Evolutionary conservation across 2,113 vertebrate genomes (phyloP).

Genomic region (Athene noctua): DNA sequence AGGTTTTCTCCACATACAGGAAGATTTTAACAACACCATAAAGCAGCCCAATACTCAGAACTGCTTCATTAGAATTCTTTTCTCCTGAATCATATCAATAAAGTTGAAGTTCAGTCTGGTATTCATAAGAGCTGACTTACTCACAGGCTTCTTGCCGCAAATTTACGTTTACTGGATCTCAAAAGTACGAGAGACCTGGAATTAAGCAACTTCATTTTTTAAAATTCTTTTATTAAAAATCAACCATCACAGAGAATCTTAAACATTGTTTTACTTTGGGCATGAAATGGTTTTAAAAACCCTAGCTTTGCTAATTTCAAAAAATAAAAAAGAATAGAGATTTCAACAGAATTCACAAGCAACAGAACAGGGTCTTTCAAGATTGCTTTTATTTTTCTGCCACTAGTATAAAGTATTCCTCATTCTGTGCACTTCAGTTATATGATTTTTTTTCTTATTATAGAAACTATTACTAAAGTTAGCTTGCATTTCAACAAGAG

Average conservation of each 20-base stretch:
- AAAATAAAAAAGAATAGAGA: neutral
- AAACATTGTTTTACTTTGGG: neutral
- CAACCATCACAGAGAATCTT: neutral
- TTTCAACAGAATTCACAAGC: neutral
- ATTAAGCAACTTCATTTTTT: neutral
- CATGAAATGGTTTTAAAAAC: neutral
- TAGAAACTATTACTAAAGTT: neutral
- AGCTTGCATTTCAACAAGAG: neutral
- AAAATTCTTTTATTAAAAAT: neutral
- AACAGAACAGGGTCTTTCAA: neutral
- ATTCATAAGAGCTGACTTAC: constrained; percentile 21
- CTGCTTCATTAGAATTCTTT: constrained; percentile 70
- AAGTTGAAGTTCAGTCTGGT: constrained; percentile 26
- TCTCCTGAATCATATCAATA: constrained; percentile 72
- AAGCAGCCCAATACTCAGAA: constrained; percentile 42
- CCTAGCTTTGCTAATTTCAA: neutral
- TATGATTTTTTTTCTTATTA: neutral
- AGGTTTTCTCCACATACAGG: neutral
- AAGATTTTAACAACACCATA: constrained; percentile 51
- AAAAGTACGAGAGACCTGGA: neutral
- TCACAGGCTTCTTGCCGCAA: neutral
- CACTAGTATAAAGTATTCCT: neutral
- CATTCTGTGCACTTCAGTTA: neutral
- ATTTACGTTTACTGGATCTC: no score
- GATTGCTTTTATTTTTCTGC: neutral